A percentile compares a stretch with the other conserved stretches of the same genome.
These are phyloP conservation scores for Pseudorasbora parva DNA, from an alignment of 2,113 vertebrate species.

Conservation along the genomic window DNA sequence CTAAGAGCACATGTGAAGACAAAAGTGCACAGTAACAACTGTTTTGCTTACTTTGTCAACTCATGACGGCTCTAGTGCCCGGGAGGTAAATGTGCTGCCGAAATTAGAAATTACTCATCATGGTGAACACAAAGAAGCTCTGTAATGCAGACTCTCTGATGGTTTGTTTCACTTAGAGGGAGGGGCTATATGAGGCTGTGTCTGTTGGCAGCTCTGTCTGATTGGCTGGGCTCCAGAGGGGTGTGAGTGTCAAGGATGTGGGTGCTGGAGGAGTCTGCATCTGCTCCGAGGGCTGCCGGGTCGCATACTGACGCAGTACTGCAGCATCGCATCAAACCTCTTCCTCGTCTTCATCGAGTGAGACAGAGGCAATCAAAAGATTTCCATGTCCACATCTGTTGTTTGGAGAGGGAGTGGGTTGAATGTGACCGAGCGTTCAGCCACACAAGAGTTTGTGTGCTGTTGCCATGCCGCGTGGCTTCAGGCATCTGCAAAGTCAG, in stretches of 20 bases:
- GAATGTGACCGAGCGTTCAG: conserved; percentile 14
- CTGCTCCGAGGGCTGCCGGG: conserved; percentile 55
- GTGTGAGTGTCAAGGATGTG: conserved; percentile 59
- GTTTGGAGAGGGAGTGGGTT: conserved; percentile 26
- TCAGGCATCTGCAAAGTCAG: conserved; percentile 42
- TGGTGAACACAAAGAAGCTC: conserved; percentile 48
- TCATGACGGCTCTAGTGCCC: conserved; percentile 8
- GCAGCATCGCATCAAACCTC: conserved; percentile 60
- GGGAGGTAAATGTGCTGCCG: conserved; percentile 41
- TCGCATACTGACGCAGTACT: conserved; percentile 64
- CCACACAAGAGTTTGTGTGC: conserved; percentile 39
- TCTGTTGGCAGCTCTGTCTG: conserved; percentile 27
- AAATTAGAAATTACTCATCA: conserved; percentile 39
- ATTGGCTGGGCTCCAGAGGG: conserved; percentile 52
- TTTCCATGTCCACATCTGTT: conserved; percentile 20
- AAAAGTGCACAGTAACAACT: background rate
- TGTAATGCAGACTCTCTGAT: conserved; percentile 37
- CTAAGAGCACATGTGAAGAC: background rate
- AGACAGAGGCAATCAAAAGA: conserved; percentile 5
- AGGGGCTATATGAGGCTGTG: background rate
- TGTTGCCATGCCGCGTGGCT: conserved; percentile 16
- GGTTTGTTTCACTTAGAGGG: conserved; percentile 32
- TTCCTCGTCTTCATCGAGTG: background rate
- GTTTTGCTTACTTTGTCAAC: background rate
- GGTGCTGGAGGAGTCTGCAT: conserved; percentile 62